These are phyloP conservation scores for Choloepus hoffmanni DNA, from an alignment of 2,113 vertebrate genomes.

Conservation along the genomic window DNA sequence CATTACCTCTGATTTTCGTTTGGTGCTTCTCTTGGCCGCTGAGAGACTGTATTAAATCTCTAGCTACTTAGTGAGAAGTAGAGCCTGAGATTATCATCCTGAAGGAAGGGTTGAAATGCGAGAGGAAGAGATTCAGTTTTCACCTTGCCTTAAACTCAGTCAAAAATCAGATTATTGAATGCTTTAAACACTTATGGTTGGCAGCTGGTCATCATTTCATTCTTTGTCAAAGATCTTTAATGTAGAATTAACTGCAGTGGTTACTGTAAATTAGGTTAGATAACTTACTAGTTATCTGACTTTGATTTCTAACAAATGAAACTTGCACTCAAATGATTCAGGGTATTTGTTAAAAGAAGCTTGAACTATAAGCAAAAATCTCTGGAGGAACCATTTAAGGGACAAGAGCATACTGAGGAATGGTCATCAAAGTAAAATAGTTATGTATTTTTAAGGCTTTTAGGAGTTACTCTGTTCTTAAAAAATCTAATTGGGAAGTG, in stretches of 20 bases:
- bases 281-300: neutral
- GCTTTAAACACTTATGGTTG: conserved; percentile 11
- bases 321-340: conserved; percentile 45
- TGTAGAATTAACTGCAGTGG: conserved; percentile 32
- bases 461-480: neutral
- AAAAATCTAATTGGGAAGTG: neutral
- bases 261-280: conserved; percentile 61
- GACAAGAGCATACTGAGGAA: neutral
- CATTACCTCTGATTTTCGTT: conserved; percentile 50
- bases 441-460: conserved; percentile 39
- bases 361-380: conserved; percentile 24
- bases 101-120: neutral
- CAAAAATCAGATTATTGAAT: conserved; percentile 12
- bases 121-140: conserved; percentile 25
- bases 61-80: conserved; percentile 35
- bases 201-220: conserved; percentile 32
- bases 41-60: conserved; percentile 29
- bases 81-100: neutral
- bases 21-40: conserved; percentile 48
- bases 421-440: conserved; percentile 36
- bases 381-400: conserved; percentile 6
- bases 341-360: conserved; percentile 58
- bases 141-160: conserved; percentile 10
- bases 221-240: conserved; percentile 34
- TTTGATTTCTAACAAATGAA: conserved; percentile 45